A percentile compares a stretch with the other conserved stretches of the same genome.
Conservation (phyloP, 2,888 invertebrate genomes). For the Mimachlamys varia region DNA sequence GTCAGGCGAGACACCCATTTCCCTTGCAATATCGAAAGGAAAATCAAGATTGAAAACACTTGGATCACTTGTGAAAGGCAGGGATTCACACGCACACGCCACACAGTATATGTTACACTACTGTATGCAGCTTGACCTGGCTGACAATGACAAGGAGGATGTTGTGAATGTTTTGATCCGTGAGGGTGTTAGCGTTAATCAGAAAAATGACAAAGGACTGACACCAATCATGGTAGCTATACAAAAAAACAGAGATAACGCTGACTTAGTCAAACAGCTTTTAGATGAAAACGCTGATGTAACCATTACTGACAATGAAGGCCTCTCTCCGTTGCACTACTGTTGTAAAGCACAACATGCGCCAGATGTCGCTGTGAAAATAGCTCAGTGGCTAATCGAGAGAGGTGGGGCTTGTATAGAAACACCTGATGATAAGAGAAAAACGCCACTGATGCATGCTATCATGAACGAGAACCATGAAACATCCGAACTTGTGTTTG, state of each 20-base stretch:
- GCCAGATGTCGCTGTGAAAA: not conserved
- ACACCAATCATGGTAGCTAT: slow-evolving; percentile 2
- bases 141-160: not conserved
- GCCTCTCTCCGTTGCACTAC: not conserved
- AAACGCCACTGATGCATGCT: slow-evolving; percentile 10
- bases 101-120: not conserved
- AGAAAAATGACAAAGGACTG: not conserved
- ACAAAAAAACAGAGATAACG: not conserved
- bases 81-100: not conserved
- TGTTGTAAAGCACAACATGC: not conserved
- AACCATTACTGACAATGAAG: not conserved
- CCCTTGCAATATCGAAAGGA: not conserved
- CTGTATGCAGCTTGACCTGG: not conserved
- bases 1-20: not conserved
- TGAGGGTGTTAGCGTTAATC: not conserved
- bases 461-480: not conserved
- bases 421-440: not conserved
- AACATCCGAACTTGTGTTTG: not conserved
- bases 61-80: slow-evolving; percentile 4
- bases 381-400: not conserved
- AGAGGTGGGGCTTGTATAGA: not conserved
- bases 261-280: not conserved
- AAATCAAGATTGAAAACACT: slow-evolving; percentile 16
- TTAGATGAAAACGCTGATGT: not conserved
- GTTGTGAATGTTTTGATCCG: not conserved